Evolutionary conservation across 2,797 vertebrate species (phyloP).

Genomic region (Enoplosus armatus): DNA sequence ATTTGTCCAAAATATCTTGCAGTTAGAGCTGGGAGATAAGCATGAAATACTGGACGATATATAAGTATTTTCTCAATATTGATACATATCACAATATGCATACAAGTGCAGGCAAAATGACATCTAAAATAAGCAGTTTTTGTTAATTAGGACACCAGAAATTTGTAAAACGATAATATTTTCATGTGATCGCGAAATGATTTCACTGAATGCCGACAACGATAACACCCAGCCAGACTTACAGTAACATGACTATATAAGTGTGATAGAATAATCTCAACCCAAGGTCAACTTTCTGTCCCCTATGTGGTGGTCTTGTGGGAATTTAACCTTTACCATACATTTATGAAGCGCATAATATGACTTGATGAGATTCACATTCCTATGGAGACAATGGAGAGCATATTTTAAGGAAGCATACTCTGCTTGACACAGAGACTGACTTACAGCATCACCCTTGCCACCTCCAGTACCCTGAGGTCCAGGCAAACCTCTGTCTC

Average conservation of each 20-base stretch:
- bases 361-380: slow-evolving; percentile 19
- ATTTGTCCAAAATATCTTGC: slow-evolving; percentile 2
- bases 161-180: background rate
- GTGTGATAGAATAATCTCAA: background rate
- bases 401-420: background rate
- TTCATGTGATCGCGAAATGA: too few relatives aligned
- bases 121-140: background rate
- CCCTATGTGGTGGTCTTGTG: background rate
- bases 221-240: background rate
- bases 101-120: background rate
- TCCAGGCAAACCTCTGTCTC: slow-evolving; percentile 96
- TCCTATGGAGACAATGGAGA: background rate
- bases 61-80: background rate
- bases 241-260: background rate
- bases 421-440: slow-evolving; percentile 1
- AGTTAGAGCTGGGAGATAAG: background rate
- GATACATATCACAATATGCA: background rate
- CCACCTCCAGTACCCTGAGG: slow-evolving; percentile 90
- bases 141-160: background rate
- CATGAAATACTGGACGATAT: background rate
- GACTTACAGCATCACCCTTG: slow-evolving; percentile 95
- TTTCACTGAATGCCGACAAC: background rate
- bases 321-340: background rate
- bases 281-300: background rate
- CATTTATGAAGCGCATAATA: slow-evolving; percentile 7